Evolutionary conservation across 30 jellyfish, hydroid and myxozoan genomes (phyloP), one percentile per base, ranked within the genome.

Genomic region (Chironex yamaguchii): DNA sequence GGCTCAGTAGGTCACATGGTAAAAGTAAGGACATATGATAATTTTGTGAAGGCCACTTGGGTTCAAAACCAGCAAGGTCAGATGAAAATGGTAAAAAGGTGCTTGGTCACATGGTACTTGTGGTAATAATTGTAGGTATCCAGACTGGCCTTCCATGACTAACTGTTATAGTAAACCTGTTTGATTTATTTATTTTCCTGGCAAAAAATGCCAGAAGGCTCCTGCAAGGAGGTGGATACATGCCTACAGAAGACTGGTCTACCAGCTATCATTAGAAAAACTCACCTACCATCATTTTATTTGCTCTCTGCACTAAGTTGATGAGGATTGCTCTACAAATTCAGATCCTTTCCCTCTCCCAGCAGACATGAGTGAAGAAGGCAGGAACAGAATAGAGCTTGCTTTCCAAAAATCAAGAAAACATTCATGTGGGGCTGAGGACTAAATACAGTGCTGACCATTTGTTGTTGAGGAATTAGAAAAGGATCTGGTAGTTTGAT

Each of bases 271-370:
- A 2, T 29, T 71, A 2, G 84, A 71, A 34, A 71, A 35, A 2
- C 27, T 71, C 23, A 24, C 84, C 70, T 71, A 71, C 54, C 84
- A 71, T 36, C 71, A 71, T 71, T 71, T 67, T 49, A 31, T 71
- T 6, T 71, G 71, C 69, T 71, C 84, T 71, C n/a, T n/a, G 1
- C 84, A 71, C 34, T 71, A 69, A 69, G 71, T 71, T 31, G 84
- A 69, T 32, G 84, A 71, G 27, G 84, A 71, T 71, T 67, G 84
- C 24, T 69, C 84, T 3, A 31, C 84, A 2, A 25, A 34, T n/a
- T 17, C 4, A 34, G 29, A 71, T 33, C 71, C 84, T 3, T 4
- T 2, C 27, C 84, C 68, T 21, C 2, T 35, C 22, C 71, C 71
- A 23, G 71, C 84, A 33, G 2, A 33, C 26, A 33, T 71, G 29